Evolutionary conservation across 2,113 vertebrate species (phyloP), one percentile per base, ranked within the genome.

Genomic region (Thymallus thymallus): DNA sequence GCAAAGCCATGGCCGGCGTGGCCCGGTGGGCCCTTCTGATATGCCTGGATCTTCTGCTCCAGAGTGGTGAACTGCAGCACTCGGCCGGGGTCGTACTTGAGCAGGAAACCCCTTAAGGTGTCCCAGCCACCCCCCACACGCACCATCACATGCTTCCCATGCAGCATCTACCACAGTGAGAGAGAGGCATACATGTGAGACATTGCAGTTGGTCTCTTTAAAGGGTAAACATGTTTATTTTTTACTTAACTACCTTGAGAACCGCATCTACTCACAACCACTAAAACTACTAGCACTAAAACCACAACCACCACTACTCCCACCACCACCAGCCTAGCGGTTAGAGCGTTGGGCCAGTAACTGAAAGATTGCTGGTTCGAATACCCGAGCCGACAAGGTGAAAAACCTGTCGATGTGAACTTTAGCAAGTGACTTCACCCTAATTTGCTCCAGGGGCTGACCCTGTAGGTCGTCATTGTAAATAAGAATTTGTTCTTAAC

Each of bases 121-220:
- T 99, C 98, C 98, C 98, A 99, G 71, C 98, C 98, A 64, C 98
- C 98, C 22, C 98, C 98, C 1, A 99, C 98, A 14, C 97, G 96
- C 29, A 99, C 98, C 98, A 99, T 99, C 86, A 99, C 97, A 0
- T 99, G 98, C 84, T 99, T 99, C 46, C 96, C 97, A 23, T 98
- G 98, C 7, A 99, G 93, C 98, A 99, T 99, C 98, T 99, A 89
- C 74, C 63, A 61, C 6, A 12, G 64, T 76, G 24, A 72, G 13
- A 0, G 6, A 5, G 22, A 10, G 77, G 7, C 74, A 63, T 2
- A 60, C 7, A 51, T 51, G 16, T 51, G 48, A 18, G 14, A 51
- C 16, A 51, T 51, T 18, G 12, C 35, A 18, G 48, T 51, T 41
- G 0, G 48, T 5, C 48, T 51, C 20, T 23, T 22, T 61, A 61